Base-by-base conservation (phyloP, 2,113 vertebrate genomes). In the Oceanodroma tethys region DNA sequence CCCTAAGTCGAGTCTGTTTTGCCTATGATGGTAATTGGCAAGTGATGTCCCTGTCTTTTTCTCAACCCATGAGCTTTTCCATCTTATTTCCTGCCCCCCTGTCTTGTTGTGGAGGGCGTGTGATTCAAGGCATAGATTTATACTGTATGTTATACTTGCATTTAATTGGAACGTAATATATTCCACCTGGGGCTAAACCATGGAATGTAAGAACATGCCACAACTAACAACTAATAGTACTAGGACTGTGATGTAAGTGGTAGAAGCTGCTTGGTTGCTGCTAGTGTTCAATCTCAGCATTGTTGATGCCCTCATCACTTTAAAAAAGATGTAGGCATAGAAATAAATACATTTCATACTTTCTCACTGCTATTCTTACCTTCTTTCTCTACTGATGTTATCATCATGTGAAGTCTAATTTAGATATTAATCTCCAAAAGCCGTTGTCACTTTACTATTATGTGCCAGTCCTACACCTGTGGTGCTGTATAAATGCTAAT, bases 381-480 rank as follows among this genome's bases (percentile, higher is more conserved):
- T 56, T 92, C 55, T 84, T 76, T 43, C 71, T 93, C 59, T 59
- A 30, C 60, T 93, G 78, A 66, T 91, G 73, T 76, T 95, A 67
- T 63, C 48, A 45, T 94, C 86, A 91, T 87, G 40, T 95, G 91
- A 93, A 34, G 45, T 72, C 52, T 95, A 85, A 88, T 94, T 95
- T 83, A 91, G 58, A 53, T 20, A 66, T 47, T 40, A 75, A 73
- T 93, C 43, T 92, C 83, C 76, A 75, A 81, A 94, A 93, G 70
- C 34, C 40, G 65, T 75, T 96, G 95, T 94, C 94, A 95, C 34
- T 93, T 95, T 58, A 21, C 88, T 96, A 87, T 97, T 96, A 93
- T 82, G 34, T 96, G 91, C 81, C 84, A 94, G 62, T 88, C 86
- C 87, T 81, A 93, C 87, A 96, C 91, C 89, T 94, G 94, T 83